phyloP scores from a whole-genome alignment of 2,113 vertebrate genomes.

The Rhineura floridana region DNA sequence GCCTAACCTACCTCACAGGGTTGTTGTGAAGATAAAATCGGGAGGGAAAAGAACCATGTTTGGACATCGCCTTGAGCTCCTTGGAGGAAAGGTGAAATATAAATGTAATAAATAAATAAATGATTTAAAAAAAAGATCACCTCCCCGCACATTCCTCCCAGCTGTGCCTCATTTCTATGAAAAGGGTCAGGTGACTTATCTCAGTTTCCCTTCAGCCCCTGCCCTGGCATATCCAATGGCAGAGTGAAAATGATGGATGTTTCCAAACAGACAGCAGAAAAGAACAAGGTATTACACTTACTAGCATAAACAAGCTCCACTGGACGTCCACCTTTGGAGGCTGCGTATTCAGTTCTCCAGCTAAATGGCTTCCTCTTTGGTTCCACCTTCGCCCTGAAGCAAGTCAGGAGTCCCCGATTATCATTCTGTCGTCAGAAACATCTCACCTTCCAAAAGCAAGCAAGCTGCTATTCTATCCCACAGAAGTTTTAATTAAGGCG shows the following conservation, averaged over 20 bases:
- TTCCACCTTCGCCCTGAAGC: background rate
- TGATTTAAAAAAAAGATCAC: too few relatives aligned
- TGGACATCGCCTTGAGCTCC: too few relatives aligned
- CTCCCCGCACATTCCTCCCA: too few relatives aligned
- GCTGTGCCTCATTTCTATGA: background rate
- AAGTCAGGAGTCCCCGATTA: background rate
- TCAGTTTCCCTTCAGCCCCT: background rate
- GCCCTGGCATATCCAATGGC: background rate
- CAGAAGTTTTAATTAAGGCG: background rate
- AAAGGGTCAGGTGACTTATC: background rate
- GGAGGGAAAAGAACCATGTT: too few relatives aligned
- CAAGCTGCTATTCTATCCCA: background rate
- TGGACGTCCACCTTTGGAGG: background rate
- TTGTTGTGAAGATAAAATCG: too few relatives aligned
- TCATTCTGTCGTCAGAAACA: background rate
- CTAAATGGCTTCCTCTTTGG: slow-evolving; percentile 15
- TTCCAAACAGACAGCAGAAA: background rate
- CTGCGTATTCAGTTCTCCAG: background rate
- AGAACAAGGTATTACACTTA: background rate
- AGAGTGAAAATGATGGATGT: background rate
- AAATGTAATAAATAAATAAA: too few relatives aligned
- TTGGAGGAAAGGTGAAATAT: too few relatives aligned
- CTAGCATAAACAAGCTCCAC: slow-evolving; percentile 28
- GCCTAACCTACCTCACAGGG: too few relatives aligned
- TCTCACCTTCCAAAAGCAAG: background rate